Base-by-base conservation (phyloP, 2,888 invertebrate species). In the Pseudococcus longispinus region DNA sequence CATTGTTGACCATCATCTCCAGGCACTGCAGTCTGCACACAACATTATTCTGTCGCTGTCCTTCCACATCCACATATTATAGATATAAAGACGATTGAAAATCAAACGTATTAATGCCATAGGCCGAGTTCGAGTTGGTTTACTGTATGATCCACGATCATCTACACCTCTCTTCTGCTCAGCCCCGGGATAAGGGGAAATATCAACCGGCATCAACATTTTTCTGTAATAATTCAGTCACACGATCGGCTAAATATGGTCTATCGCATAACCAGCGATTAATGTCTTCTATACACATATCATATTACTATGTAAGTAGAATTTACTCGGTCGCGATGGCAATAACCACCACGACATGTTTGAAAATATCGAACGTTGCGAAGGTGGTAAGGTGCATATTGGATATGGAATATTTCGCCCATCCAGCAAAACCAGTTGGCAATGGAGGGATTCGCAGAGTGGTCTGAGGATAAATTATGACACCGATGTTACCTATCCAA, bases 171-270 rank as follows among this genome's bases (percentile, higher is more conserved):
- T 51, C 18, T n/a, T 8, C n/a, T 51, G 2, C n/a, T n/a, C 51
- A 1, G 5, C 65, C 26, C 13, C 26, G 2, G 26, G 18, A 74
- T 37, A 32, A 65, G 23, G 74, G n/a, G n/a, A 74, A 74, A 74
- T 37, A n/a, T n/a, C 74, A 32, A 37, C n/a, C 15, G 65, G 74
- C 11, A 74, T 37, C 37, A 8, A 80, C 77, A 80, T 80, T 80
- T 80, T 80, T 80, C 77, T 18, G 77, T 42, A 80, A 80, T 80
- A 80, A 80, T 80, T 80, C 77, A 80, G 77, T 80, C 77, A 80
- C 77, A 80, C 42, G 77, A 80, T 80, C 77, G 42, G 77, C 77
- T 80, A 80, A 80, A 80, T 80, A 80, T 42, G 42, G 70, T 70
- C 29, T 70, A 80, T 20, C 77, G 77, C 42, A 70, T 70, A 70